A percentile compares a stretch with the other conserved stretches of the same genome.
These are phyloP conservation scores for Cephus nigrinus DNA, from an alignment of 2,888 invertebrate species.

Conservation along the genomic window DNA sequence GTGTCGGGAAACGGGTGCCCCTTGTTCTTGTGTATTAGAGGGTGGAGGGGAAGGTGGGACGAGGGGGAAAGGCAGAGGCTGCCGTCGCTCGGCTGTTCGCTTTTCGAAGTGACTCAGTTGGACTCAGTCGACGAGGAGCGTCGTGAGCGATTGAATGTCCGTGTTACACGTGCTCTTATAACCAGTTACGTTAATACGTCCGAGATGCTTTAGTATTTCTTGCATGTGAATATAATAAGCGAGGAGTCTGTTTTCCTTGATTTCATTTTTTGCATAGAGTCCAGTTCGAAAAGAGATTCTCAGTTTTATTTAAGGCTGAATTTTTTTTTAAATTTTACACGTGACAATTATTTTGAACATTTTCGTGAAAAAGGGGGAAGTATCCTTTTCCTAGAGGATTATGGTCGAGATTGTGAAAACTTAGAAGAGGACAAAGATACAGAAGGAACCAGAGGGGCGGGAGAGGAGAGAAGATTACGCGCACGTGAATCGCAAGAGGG, in stretches of 20 bases:
- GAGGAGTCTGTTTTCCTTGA: neutral
- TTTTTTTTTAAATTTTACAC: neutral
- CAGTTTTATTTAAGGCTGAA: neutral
- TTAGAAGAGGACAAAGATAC: neutral
- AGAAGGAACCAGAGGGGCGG: neutral
- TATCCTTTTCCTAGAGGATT: neutral
- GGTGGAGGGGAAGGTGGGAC: constrained; percentile 13
- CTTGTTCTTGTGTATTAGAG: neutral
- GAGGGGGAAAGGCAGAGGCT: constrained; percentile 26
- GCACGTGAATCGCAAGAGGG: neutral
- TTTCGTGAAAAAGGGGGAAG: neutral
- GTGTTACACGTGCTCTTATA: neutral
- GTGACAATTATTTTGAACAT: neutral
- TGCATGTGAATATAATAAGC: neutral
- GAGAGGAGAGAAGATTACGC: neutral
- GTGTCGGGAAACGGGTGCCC: constrained; percentile 10
- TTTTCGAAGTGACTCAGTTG: constrained; percentile 39
- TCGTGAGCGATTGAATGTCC: constrained; percentile 20
- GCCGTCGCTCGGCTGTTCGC: constrained; percentile 18
- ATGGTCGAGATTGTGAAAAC: neutral
- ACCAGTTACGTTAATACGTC: neutral
- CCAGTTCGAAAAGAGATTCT: neutral
- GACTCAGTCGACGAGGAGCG: constrained; percentile 42
- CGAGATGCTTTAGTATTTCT: neutral
- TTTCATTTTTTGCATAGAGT: neutral